Evolutionary conservation across 1,140 invertebrate genomes (phyloP).

Genomic region (Heliconius himera): DNA sequence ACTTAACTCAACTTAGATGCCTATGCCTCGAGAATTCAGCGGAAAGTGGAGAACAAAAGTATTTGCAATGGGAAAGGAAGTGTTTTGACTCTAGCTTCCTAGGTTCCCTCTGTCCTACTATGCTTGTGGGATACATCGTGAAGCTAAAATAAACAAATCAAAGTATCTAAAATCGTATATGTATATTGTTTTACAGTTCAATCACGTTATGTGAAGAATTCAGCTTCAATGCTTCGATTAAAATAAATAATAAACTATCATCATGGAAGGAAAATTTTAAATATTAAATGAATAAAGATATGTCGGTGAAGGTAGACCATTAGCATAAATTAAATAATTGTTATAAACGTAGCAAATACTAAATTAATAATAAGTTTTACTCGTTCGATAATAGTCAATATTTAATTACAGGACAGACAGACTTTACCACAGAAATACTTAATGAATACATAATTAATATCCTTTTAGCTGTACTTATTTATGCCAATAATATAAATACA

Average conservation of each 20-base stretch:
- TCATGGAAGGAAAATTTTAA: not conserved
- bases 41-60: too few relatives aligned
- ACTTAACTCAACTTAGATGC: too few relatives aligned
- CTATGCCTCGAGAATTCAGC: too few relatives aligned
- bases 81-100: too few relatives aligned
- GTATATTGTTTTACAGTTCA: too few relatives aligned
- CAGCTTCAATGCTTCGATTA: too few relatives aligned
- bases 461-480: not conserved
- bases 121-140: too few relatives aligned
- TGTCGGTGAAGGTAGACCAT: not conserved
- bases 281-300: not conserved
- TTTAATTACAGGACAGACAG: not conserved
- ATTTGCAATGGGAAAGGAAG: too few relatives aligned
- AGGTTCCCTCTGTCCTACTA: too few relatives aligned
- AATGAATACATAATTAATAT: not conserved
- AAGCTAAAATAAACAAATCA: too few relatives aligned
- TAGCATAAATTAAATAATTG: not conserved
- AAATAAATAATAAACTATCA: not conserved
- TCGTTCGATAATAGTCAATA: not conserved
- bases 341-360: not conserved
- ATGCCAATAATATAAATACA: not conserved
- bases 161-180: too few relatives aligned
- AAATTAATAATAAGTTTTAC: not conserved
- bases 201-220: too few relatives aligned
- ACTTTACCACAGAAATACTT: slow-evolving; percentile 1